phyloP scores from a whole-genome alignment of 2,888 invertebrate genomes.

The Orchestes rusci region DNA sequence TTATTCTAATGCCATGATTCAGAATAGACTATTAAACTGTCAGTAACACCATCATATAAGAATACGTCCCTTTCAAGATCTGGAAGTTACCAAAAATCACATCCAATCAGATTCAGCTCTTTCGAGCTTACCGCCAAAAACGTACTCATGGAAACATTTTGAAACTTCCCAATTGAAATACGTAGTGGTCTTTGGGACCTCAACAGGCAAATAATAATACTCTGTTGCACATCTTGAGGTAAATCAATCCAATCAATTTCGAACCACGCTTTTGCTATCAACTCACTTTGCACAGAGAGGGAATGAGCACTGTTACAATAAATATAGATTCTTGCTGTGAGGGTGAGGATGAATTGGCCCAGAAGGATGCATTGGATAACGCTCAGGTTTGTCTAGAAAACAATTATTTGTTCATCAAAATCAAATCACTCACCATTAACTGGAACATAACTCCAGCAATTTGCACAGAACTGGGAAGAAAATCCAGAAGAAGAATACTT shows the following conservation, averaged over 20 bases:
- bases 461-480: constrained; percentile 13
- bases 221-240: constrained; percentile 6
- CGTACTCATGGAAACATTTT: constrained; percentile 5
- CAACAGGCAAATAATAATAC: constrained; percentile 3
- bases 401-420: neutral
- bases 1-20: too few species aligned
- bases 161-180: constrained; percentile 10
- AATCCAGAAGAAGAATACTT: constrained; percentile 13
- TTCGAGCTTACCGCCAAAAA: constrained; percentile 12
- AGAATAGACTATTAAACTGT: too few species aligned
- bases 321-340: constrained; percentile 9
- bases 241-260: constrained; percentile 8
- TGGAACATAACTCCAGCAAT: constrained; percentile 11
- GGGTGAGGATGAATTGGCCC: constrained; percentile 8
- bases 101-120: too few species aligned
- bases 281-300: neutral
- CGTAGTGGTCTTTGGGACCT: constrained; percentile 7
- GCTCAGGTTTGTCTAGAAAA: constrained; percentile 11
- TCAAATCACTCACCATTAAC: constrained; percentile 8
- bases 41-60: constrained; percentile 5
- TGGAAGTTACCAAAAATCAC: too few species aligned
- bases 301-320: constrained; percentile 10
- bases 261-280: constrained; percentile 5
- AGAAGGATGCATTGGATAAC: constrained; percentile 11
- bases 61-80: constrained; percentile 9